phyloP scores from a whole-genome alignment of 2,888 invertebrate genomes.

The Uropetala carovei region DNA sequence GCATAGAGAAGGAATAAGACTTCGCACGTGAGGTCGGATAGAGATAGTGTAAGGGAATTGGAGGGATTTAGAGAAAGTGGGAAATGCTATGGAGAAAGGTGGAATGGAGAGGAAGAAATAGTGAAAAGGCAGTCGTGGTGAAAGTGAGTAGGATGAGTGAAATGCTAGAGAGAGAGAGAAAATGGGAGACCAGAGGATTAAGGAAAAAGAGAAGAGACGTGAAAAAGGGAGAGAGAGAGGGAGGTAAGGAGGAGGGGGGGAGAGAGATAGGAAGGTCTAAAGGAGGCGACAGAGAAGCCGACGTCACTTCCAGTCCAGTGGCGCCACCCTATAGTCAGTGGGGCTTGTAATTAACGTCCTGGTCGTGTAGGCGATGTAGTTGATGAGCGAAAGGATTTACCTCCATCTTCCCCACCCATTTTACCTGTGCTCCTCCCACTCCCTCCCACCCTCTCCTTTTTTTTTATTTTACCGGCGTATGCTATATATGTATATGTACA shows the following conservation, averaged over 20 bases:
- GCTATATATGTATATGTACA: too few relatives aligned
- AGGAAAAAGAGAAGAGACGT: not conserved
- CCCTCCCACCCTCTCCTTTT: not conserved
- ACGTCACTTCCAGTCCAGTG: constrained; percentile 58
- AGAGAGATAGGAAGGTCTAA: not conserved
- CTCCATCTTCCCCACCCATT: constrained; percentile 22
- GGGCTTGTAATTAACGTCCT: constrained; percentile 64
- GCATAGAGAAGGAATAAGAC: too few relatives aligned
- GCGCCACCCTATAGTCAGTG: constrained; percentile 36
- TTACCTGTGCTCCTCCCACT: not conserved
- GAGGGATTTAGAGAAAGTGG: not conserved
- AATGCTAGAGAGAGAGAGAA: not conserved
- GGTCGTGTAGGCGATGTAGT: constrained; percentile 55
- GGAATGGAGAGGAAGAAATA: not conserved
- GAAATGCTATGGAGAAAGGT: not conserved
- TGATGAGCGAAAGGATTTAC: constrained; percentile 51
- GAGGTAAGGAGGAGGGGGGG: not conserved
- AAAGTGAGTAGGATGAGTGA: not conserved
- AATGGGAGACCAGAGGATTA: too few relatives aligned
- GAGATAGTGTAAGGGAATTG: too few relatives aligned
- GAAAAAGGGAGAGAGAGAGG: not conserved
- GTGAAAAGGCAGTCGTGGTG: not conserved
- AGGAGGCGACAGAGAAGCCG: constrained; percentile 43
- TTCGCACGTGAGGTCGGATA: too few relatives aligned
- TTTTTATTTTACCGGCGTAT: not conserved